Evolutionary conservation across 2,888 invertebrate genomes (phyloP), one percentile per base, ranked within the genome.

Genomic region (Diogma glabrata): DNA sequence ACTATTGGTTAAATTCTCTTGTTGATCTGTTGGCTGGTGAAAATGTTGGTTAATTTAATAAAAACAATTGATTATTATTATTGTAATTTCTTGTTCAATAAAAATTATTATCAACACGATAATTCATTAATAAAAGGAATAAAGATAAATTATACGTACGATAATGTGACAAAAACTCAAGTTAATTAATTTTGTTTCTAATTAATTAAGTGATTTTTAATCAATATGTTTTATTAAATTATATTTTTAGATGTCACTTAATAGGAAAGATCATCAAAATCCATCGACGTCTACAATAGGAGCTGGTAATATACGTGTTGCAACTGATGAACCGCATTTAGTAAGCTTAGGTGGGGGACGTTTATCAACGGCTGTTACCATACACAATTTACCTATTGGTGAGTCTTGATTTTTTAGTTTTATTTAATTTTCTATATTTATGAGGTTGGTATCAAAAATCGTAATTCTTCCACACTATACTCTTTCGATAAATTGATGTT

Each of bases 321-420:
- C 78, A 57, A 84, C 90, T 56, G 89, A 89, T 68, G 79, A 84
- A 58, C 92, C 92, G 33, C 92, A 93, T 72, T 78, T 92, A 67
- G 90, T 93, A 64, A 91, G 90, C 70, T 79, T 91, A 64, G 92
- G 92, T 56, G 87, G 90, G 58, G 91, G 90, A 53, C 76, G 92
- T 56, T 77, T 92, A 55, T 91, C 90, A 69, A 91, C 91, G 28
- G 88, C 90, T n/a, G 88, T 92, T 61, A 92, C 92, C 26, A 75
- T 92, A 59, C 88, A 91, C 70, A 90, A 91, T 58, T 78, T 93
- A 63, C 87, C 87, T 59, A 84, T 86, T 79, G 92, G 92, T 92
- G 67, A 66, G 67, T 61, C 54, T 47, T 14, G 40, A 24, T 52
- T 47, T 36, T n/a, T 50, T 53, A 17, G 14, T n/a, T n/a, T n/a